phyloP scores from a whole-genome alignment of 2,797 vertebrate species.

The Yasuhikotakia modesta region DNA sequence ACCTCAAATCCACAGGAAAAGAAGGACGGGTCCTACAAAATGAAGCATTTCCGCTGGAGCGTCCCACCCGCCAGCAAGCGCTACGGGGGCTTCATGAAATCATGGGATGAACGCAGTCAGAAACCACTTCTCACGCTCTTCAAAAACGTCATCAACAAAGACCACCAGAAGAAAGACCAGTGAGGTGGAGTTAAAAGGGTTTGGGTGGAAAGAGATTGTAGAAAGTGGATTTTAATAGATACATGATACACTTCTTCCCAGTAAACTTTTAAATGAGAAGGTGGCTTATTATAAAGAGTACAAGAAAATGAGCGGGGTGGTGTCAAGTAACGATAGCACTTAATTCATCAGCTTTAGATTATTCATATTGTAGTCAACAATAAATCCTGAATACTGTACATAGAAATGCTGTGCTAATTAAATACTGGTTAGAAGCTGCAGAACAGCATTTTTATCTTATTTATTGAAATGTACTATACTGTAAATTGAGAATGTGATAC shows the following conservation, averaged over 20 bases:
- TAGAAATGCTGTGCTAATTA: conserved; percentile 50
- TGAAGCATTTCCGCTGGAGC: conserved; percentile 85
- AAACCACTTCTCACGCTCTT: conserved; percentile 88
- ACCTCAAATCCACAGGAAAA: conserved; percentile 63
- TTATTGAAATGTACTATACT: conserved; percentile 71
- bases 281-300: conserved; percentile 12
- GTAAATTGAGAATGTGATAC: conserved; percentile 67
- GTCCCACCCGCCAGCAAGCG: conserved; percentile 82
- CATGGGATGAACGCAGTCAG: conserved; percentile 81
- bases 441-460: conserved; percentile 57
- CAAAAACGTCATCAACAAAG: conserved; percentile 88
- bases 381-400: conserved; percentile 54
- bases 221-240: conserved; percentile 10
- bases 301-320: neutral
- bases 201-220: neutral
- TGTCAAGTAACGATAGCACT: conserved; percentile 43
- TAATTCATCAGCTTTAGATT: conserved; percentile 49
- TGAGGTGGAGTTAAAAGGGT: conserved; percentile 52
- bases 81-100: conserved; percentile 91
- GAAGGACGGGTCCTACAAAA: conserved; percentile 75
- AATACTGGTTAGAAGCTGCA: conserved; percentile 41
- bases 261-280: conserved; percentile 16
- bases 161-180: conserved; percentile 77
- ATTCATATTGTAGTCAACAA: conserved; percentile 56
- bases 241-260: conserved; percentile 11